Evolutionary conservation across 2,797 vertebrate genomes (phyloP).

Genomic region (Caiman crocodilus): DNA sequence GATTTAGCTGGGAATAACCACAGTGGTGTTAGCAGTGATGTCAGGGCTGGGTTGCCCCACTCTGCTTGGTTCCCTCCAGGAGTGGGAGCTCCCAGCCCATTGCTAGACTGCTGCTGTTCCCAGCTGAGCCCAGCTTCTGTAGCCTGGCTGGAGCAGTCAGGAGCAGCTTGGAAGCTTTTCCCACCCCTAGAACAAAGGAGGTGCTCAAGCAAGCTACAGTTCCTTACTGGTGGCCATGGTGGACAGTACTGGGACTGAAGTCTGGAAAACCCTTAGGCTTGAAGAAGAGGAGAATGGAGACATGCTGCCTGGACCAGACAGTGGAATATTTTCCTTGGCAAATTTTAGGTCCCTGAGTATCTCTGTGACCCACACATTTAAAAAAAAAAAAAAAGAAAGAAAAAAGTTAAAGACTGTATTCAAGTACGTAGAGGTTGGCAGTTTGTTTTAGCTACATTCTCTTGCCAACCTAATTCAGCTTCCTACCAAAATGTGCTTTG

Average conservation of each 20-base stretch:
- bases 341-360: not conserved
- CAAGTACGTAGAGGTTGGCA: not conserved
- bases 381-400: not conserved
- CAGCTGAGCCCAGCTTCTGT: too few species aligned
- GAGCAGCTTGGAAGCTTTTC: too few species aligned
- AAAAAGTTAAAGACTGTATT: not conserved
- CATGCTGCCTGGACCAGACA: not conserved
- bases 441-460: too few species aligned
- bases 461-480: rapidly evolving
- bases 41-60: too few species aligned
- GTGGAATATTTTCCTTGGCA: not conserved
- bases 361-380: not conserved
- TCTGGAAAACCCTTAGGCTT: not conserved
- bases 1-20: too few species aligned
- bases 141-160: too few species aligned
- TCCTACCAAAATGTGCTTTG: not conserved
- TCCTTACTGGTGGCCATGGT: not conserved
- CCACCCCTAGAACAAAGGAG: not conserved
- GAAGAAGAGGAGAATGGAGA: not conserved
- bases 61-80: too few species aligned
- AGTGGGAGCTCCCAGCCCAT: too few species aligned
- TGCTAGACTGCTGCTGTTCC: too few species aligned
- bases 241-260: too few species aligned
- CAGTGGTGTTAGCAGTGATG: too few species aligned
- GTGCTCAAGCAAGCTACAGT: not conserved